Evolutionary conservation across 2,113 vertebrate species (phyloP).

Genomic region (Pteruthius melanotis): DNA sequence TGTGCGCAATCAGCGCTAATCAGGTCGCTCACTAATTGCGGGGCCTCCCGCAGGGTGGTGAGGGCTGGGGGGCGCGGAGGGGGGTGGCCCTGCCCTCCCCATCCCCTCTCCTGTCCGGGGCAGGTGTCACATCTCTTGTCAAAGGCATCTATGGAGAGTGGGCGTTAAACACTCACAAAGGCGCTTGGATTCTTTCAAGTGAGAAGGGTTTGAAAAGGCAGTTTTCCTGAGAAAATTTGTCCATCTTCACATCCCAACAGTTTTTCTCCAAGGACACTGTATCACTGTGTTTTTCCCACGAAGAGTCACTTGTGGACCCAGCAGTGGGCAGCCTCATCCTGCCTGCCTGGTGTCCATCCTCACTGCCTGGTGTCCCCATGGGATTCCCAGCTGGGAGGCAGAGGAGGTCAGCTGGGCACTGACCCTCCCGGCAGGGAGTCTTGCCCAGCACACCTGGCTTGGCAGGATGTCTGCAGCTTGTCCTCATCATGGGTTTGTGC

Average conservation of each 20-base stretch:
- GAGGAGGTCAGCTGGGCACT: background rate
- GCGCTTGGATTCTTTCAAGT: background rate
- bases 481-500: background rate
- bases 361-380: background rate
- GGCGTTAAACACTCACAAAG: background rate
- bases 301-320: background rate
- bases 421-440: background rate
- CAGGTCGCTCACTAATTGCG: slow-evolving; percentile 48
- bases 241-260: background rate
- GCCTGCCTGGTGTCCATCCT: background rate
- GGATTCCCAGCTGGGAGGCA: background rate
- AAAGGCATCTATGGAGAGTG: background rate
- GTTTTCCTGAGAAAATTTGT: background rate
- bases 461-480: background rate
- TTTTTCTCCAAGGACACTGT: background rate
- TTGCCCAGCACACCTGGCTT: background rate
- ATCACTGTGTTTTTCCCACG: background rate
- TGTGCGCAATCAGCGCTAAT: slow-evolving; percentile 64
- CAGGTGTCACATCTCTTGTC: background rate
- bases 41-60: slow-evolving; percentile 16
- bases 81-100: background rate
- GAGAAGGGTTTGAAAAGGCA: background rate
- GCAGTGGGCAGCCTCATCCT: background rate
- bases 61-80: background rate
- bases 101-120: background rate